phyloP scores from a whole-genome alignment of 1,140 invertebrate genomes.

The Euborellia annulipes region DNA sequence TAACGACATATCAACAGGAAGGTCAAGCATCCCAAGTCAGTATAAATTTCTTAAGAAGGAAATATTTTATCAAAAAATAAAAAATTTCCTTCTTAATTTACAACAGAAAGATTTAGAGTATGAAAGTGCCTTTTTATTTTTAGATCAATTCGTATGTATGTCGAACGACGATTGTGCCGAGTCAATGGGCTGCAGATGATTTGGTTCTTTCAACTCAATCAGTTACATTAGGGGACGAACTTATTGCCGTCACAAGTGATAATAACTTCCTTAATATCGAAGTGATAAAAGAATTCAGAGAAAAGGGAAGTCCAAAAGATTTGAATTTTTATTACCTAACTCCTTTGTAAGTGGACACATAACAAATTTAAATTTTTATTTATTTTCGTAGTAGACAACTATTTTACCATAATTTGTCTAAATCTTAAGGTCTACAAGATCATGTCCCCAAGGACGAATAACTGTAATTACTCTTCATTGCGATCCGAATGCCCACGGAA shows the following conservation, averaged over 20 bases:
- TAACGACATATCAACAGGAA: slow-evolving; percentile 23
- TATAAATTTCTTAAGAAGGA: too few relatives aligned
- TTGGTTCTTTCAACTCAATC: slow-evolving; percentile 31
- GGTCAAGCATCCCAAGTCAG: slow-evolving; percentile 14
- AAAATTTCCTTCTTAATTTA: too few relatives aligned
- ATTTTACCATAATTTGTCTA: too few relatives aligned
- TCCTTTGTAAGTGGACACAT: slow-evolving; percentile 22
- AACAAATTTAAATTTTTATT: too few relatives aligned
- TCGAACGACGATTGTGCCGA: slow-evolving; percentile 33
- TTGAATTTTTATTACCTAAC: slow-evolving; percentile 30
- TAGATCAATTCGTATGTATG: slow-evolving; percentile 26
- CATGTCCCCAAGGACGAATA: slow-evolving; percentile 34
- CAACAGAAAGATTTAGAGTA: neutral
- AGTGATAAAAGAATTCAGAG: slow-evolving; percentile 24
- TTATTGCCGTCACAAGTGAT: slow-evolving; percentile 30
- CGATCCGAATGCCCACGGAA: slow-evolving; percentile 24
- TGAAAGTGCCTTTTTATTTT: neutral
- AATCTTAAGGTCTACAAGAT: slow-evolving; percentile 29
- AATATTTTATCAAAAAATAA: neutral
- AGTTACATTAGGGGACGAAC: slow-evolving; percentile 32
- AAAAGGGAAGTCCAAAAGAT: slow-evolving; percentile 18
- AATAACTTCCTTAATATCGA: slow-evolving; percentile 20
- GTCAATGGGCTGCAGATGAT: slow-evolving; percentile 16
- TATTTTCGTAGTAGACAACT: neutral
- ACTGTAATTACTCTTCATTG: slow-evolving; percentile 37